Base-by-base conservation (phyloP, 2,797 vertebrate genomes). In the Anguilla marmorata region DNA sequence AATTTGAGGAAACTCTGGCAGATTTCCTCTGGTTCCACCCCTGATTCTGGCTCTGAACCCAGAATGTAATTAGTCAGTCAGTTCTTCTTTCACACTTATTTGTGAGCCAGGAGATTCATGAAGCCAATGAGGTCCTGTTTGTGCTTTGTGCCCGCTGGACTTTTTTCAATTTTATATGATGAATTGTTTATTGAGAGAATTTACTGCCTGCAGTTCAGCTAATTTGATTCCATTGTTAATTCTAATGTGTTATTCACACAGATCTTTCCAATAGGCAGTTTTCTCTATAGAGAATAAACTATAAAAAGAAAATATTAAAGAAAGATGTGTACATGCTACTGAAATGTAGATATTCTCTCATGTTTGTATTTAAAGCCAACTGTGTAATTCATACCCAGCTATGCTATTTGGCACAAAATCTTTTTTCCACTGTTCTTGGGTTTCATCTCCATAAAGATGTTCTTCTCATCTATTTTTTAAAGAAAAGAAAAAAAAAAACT, bases 391-490 rank as follows among this genome's bases (percentile, higher is more conserved):
- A 50, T 48, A 50, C 79, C 21, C 41, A 82, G 79, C 24, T 21
- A 48, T n/a, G 45, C 74, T 41, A 37, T 41, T 79, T 41, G 37
- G 74, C 45, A 41, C 11, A 30, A 21, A 24, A 21, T 41, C 12
- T 7, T 14, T 45, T 80, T 45, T 45, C 63, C n/a, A 24, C n/a
- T 27, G 33, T 33, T 86, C 48, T 8, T 56, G 41, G 33, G 24
- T 16, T 60, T 30, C 33, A 41, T 58, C 54, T 58, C 37, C 41
- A 16, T 66, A 83, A 41, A 63, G 58, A 52, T 88, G 87, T 19
- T 84, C 58, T 69, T 72, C 37, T 88, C 41, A 54, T 88, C 60
- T 84, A 50, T 30, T 54, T 88, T 84, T 88, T 66, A 83, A 85
- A 88, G 84, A 84, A 80, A 41, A 50, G 33, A 50, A 82, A 82